phyloP scores from a whole-genome alignment of 2,888 invertebrate species.

The Dicycla oo region DNA sequence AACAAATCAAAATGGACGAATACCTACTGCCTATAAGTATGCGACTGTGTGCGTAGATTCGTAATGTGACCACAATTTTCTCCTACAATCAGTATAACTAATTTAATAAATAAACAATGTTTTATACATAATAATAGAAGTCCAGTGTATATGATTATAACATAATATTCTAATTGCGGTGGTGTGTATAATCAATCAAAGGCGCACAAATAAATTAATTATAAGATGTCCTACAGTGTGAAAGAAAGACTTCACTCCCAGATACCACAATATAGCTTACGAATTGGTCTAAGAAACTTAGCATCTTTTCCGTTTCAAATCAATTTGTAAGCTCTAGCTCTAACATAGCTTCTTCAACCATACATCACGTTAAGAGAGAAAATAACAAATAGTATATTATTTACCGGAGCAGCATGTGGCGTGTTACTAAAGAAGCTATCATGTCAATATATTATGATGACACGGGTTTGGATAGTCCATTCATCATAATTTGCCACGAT shows the following conservation, averaged over 20 bases:
- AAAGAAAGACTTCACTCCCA: not conserved
- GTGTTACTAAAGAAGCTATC: conserved; percentile 59
- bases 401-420: conserved; percentile 51
- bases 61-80: too few relatives aligned
- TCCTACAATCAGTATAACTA: too few relatives aligned
- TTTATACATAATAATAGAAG: too few relatives aligned
- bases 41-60: too few relatives aligned
- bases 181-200: too few relatives aligned
- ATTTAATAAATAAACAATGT: too few relatives aligned
- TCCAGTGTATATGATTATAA: too few relatives aligned
- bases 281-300: not conserved
- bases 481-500: conserved; percentile 78
- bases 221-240: too few relatives aligned
- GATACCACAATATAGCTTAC: not conserved
- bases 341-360: conserved; percentile 13
- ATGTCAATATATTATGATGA: conserved; percentile 70
- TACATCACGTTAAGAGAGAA: conserved; percentile 2
- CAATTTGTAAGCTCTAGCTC: conserved; percentile 1
- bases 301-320: not conserved
- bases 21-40: too few relatives aligned
- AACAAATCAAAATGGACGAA: too few relatives aligned
- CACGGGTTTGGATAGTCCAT: conserved; percentile 67
- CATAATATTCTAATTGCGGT: too few relatives aligned
- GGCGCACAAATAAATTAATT: too few relatives aligned
- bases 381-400: conserved; percentile 47